Base-by-base conservation (phyloP, 2,888 invertebrate species). In the Opisthograptis luteolata region DNA sequence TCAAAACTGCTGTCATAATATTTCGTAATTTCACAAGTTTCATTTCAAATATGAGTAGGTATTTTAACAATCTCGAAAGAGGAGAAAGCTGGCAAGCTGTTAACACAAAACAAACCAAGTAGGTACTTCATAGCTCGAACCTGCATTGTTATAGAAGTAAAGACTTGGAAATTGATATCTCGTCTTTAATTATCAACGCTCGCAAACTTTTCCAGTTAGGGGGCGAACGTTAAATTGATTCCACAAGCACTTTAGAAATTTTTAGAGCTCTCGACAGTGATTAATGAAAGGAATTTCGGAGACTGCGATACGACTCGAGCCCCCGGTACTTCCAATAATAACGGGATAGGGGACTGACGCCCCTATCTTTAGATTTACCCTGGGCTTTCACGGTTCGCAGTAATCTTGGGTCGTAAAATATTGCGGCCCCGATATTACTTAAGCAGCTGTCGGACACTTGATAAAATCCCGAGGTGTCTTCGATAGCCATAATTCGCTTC, bases 181-280 rank as follows among this genome's bases (percentile, higher is more conserved):
- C 76, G 76, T 78, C 79, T 82, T 82, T 85, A 87, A 87, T 87
- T 84, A 85, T 86, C 78, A n/a, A 73, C 75, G 76, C 72, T 75
- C 62, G 67, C 60, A 74, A 87, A 86, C 71, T 85, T 87, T 79
- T 51, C 73, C 77, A 78, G 79, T 75, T 76, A 76, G 78, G 81
- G 77, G 73, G 75, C 66, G 79, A 75, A 74, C 76, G 77, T 79
- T 73, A 84, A 90, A 90, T 88, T 90, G 87, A 89, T 87, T 87
- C 80, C 76, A 78, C 81, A 72, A 79, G 82, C 81, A 78, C 81
- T 85, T 87, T 70, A 73, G 78, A 83, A 78, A 84, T 83, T 87
- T 87, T 88, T 84, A 84, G 81, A 84, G 76, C 82, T 73, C 81
- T 79, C 73, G 87, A 87, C 89, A 87, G 80, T 87, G 89, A 90